These are phyloP conservation scores for Galleria mellonella DNA, from an alignment of 1,140 invertebrate species.

Conservation along the genomic window DNA sequence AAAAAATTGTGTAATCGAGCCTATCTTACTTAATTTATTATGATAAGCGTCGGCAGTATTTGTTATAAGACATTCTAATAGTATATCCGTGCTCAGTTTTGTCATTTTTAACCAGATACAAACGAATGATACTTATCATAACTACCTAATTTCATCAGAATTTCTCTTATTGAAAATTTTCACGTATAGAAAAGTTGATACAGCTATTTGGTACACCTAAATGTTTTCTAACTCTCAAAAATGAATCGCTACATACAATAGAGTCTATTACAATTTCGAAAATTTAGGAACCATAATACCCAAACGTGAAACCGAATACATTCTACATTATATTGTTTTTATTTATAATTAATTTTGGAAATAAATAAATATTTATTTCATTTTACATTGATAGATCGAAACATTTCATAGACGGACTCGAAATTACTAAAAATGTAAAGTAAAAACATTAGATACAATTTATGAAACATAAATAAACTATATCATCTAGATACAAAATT, in stretches of 20 bases:
- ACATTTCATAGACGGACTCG: conserved; percentile 67
- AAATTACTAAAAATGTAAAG: conserved; percentile 64
- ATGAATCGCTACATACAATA: conserved; percentile 70
- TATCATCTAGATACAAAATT: conserved; percentile 58
- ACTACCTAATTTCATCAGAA: conserved; percentile 63
- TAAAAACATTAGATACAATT: conserved; percentile 57
- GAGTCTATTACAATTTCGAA: conserved; percentile 74
- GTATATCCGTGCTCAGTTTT: conserved; percentile 68
- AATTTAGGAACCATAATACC: conserved; percentile 75
- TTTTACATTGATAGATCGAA: conserved; percentile 58
- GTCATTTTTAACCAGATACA: conserved; percentile 50
- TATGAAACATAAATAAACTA: conserved; percentile 64
- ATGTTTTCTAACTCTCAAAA: conserved; percentile 66
- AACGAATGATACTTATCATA: conserved; percentile 64
- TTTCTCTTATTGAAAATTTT: conserved; percentile 57
- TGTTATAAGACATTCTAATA: conserved; percentile 58
- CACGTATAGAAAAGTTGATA: conserved; percentile 69
- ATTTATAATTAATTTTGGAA: conserved; percentile 71
- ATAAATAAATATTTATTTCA: conserved; percentile 64
- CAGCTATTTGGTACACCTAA: conserved; percentile 71
- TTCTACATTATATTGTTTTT: conserved; percentile 60
- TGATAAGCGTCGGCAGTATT: conserved; percentile 62
- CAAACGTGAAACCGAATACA: conserved; percentile 68
- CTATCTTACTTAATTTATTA: conserved; percentile 44
- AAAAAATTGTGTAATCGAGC: conserved; percentile 26